A percentile compares a stretch with the other conserved stretches of the same genome.
Evolutionary conservation across 2,888 invertebrate species (phyloP).

Genomic region (Punctoribates punctum): DNA sequence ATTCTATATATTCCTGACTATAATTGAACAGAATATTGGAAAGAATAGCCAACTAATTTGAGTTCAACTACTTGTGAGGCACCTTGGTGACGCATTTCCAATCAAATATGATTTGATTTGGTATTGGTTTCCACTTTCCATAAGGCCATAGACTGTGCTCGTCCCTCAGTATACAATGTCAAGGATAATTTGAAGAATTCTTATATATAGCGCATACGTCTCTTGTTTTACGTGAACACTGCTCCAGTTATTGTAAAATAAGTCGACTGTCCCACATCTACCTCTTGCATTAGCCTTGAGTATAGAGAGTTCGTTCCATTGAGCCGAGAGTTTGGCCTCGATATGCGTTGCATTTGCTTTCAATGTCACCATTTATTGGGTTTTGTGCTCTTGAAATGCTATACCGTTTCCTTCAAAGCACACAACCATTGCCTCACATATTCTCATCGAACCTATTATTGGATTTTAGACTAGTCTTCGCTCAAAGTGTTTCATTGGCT

Average conservation of each 20-base stretch:
- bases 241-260: conserved; percentile 12
- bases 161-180: conserved; percentile 11
- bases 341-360: not conserved
- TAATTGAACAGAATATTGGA: too few relatives aligned
- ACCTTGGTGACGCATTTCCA: too few relatives aligned
- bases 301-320: not conserved
- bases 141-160: too few relatives aligned
- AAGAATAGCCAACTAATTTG: too few relatives aligned
- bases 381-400: conserved; percentile 6
- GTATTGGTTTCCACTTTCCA: too few relatives aligned
- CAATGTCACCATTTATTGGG: conserved; percentile 23
- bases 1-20: not conserved
- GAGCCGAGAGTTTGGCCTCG: conserved; percentile 20
- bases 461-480: not conserved
- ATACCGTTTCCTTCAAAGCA: conserved; percentile 5
- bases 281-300: conserved; percentile 12
- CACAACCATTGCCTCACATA: not conserved
- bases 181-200: not conserved
- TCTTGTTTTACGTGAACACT: not conserved
- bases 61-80: too few relatives aligned
- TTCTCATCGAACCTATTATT: not conserved
- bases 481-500: too few relatives aligned
- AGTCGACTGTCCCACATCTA: conserved; percentile 24
- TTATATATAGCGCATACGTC: not conserved
- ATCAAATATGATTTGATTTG: not conserved